Percentiles rank a stretch among this genome's conserved stretches.
Conservation (phyloP, 2,888 invertebrate species). For the Nomada fabriciana region DNA sequence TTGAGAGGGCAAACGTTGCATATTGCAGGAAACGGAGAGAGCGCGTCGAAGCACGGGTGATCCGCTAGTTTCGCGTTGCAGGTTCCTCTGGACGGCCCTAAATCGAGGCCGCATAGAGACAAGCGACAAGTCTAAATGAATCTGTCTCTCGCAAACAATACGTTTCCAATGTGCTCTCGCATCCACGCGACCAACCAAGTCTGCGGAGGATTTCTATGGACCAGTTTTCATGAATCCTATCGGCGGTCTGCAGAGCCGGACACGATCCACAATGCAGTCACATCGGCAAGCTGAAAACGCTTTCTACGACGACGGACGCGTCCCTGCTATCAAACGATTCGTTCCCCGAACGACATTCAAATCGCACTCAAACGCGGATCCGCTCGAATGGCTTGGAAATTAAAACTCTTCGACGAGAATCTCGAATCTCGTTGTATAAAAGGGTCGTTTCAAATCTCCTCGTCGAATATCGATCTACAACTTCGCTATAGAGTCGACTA, state of each 20-base stretch:
- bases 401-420: background rate
- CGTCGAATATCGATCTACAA: background rate
- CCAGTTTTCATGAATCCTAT: constrained; percentile 77
- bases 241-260: constrained; percentile 65
- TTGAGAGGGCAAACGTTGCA: constrained; percentile 32
- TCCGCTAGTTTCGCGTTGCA: constrained; percentile 14
- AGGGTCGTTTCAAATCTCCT: background rate
- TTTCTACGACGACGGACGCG: constrained; percentile 14
- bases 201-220: constrained; percentile 64
- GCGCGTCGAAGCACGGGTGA: constrained; percentile 30
- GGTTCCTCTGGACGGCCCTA: constrained; percentile 41
- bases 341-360: constrained; percentile 34
- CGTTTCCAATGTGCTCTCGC: constrained; percentile 40
- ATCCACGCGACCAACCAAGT: constrained; percentile 33
- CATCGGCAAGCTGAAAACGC: constrained; percentile 21
- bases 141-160: constrained; percentile 70
- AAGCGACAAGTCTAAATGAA: constrained; percentile 71
- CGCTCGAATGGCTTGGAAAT: constrained; percentile 6
- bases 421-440: background rate
- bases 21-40: constrained; percentile 25
- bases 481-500: too few relatives aligned
- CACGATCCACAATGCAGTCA: constrained; percentile 62
- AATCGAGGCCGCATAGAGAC: constrained; percentile 57
- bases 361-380: constrained; percentile 22
- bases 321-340: constrained; percentile 14